Evolutionary conservation across 1,140 invertebrate species (phyloP).

Genomic region (Andrena cerasifolii): DNA sequence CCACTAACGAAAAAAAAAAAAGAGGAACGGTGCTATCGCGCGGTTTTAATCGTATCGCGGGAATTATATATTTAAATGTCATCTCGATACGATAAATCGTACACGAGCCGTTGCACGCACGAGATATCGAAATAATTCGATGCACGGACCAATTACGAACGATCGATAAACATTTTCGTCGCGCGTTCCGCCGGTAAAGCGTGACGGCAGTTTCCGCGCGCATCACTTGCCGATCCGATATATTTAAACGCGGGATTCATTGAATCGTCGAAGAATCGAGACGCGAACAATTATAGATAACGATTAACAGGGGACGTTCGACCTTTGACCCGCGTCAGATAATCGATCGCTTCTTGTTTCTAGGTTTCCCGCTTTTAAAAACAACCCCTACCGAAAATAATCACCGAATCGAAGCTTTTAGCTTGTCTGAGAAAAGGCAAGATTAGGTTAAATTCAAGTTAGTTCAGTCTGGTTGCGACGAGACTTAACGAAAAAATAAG

Average conservation of each 20-base stretch:
- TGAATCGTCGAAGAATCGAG: neutral
- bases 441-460: slow-evolving; percentile 2
- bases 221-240: no score
- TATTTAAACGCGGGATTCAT: no score
- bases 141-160: neutral
- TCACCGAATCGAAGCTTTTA: neutral
- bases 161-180: neutral
- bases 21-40: slow-evolving; percentile 5
- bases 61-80: slow-evolving; percentile 29
- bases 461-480: neutral
- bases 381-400: neutral
- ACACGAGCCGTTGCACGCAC: neutral
- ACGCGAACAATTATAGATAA: neutral
- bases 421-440: neutral
- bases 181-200: no score
- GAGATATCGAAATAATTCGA: neutral
- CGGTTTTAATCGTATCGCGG: slow-evolving; percentile 15
- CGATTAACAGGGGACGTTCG: neutral
- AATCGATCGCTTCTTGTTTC: neutral
- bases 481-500: neutral
- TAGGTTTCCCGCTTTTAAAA: neutral
- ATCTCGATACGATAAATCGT: neutral
- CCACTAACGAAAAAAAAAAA: neutral
- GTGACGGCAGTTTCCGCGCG: no score
- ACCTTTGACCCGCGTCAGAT: slow-evolving; percentile 1